Conservation (phyloP, 2,113 vertebrate species). For the Malurus alboscapulatus region DNA sequence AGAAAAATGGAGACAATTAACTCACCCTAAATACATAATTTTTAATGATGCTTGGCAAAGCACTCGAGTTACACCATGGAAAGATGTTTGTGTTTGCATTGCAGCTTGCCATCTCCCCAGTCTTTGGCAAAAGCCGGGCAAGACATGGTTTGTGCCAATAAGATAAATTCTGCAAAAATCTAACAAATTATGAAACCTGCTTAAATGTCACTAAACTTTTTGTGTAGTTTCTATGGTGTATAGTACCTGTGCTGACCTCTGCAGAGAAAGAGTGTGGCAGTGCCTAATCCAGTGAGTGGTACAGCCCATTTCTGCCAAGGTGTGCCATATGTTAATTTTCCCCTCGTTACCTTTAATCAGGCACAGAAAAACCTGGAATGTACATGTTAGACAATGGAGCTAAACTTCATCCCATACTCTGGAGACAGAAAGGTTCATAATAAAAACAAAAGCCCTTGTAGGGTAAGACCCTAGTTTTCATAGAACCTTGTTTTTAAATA, state of each 20-base stretch:
- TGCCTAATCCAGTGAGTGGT: not conserved
- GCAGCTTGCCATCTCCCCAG: not conserved
- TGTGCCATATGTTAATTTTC: not conserved
- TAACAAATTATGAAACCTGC: not conserved
- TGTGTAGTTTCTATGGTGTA: accelerated
- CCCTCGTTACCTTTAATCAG: not conserved
- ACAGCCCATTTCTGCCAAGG: not conserved
- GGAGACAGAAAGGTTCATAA: not conserved
- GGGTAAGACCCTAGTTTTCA: not conserved
- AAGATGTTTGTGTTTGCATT: not conserved
- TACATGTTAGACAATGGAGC: not conserved
- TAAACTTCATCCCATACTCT: not conserved
- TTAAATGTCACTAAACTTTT: not conserved
- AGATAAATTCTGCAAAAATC: not conserved
- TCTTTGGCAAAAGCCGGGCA: not conserved
- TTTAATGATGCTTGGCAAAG: not conserved
- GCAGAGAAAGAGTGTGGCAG: not conserved
- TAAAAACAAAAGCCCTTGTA: not conserved
- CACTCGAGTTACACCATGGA: not conserved
- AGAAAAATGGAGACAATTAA: not conserved
- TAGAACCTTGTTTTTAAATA: not conserved
- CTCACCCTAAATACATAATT: not conserved
- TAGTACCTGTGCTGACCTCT: not conserved
- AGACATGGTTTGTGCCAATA: not conserved
- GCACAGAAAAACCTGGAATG: not conserved